Base-by-base conservation (phyloP, 2,113 vertebrate genomes). In the Corythoichthys haematopterus region DNA sequence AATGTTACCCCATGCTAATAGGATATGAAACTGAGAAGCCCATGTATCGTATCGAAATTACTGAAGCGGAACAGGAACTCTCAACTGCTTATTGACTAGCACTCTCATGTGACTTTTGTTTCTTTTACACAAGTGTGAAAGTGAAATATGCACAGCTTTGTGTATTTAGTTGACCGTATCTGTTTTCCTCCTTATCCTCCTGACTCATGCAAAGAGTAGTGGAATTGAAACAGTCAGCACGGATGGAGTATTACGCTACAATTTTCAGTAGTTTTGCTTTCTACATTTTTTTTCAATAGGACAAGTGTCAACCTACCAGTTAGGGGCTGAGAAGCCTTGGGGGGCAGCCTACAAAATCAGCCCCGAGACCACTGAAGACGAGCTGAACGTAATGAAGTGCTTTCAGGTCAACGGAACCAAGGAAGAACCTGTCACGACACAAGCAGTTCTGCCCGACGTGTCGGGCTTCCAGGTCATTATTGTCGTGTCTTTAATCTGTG, bases 351-450 rank as follows among this genome's bases (percentile, higher is more conserved):
- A 92, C 68, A 93, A 93, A 82, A 91, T 93, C 75, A 92, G 86
- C 0, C 92, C 92, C 0, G 91, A 91, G 77, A 95, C 92, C 13
- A 92, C 88, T 0, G 92, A 94, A 84, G 86, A 78, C 0, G 91
- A 91, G 75, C 72, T 85, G 68, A 94, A 93, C 11, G 35, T 88
- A 16, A 87, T 90, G 77, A 93, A 88, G 71, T 94, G 93, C 61
- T 94, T 95, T 82, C 91, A 91, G 84, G 69, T 92, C 69, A 91
- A 89, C 0, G 95, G 93, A 20, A 94, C 92, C 16, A 68, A 92
- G 75, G 83, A 89, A 0, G 88, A 88, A 0, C 78, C 78, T 0
- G 83, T 94, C 69, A 65, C 14, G 0, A 82, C 85, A 0, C 92
- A 93, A 70, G 78, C 72, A 0, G 77, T 88, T 1, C 78, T 93